Evolutionary conservation across 2,113 vertebrate species (phyloP), one percentile per base, ranked within the genome.

Genomic region (Carollia perspicillata): DNA sequence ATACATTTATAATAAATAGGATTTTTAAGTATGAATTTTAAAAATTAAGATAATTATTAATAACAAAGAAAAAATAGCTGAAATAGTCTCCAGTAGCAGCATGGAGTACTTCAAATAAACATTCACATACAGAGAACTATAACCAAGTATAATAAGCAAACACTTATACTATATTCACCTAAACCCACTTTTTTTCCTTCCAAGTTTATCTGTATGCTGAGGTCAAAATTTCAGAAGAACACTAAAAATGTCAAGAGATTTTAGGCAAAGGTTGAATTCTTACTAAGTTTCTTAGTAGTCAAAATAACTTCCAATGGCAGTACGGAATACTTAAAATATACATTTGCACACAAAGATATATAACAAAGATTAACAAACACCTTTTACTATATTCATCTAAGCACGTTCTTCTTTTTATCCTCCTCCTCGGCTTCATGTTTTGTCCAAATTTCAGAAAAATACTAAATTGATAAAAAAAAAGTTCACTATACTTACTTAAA

Each of bases 21-120:
- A 33, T 75, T 63, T 81, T 30, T 22, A 95, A 95, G 35, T 18
- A 78, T 33, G 44, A 86, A 78, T 6, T 23, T 81, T 9, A 84
- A 95, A 84, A 72, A 18, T 58, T 42, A 88, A 89, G 58, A 77
- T 66, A 85, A 93, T 87, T 92, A 71, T 23, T 90, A 79, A 16
- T 55, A 80, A 92, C 69, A 94, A 69, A 87, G 44, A 92, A 35
- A 94, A 95, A 95, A 68, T 78, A 90, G n/a, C 7, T 71, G 9
- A 91, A 79, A 72, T 1, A 74, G 53, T 85, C 42, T 88, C 42
- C 55, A 49, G 22, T 17, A 86, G 35, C 33, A 95, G 40, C 23
- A 85, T 87, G 5, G 40, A 77, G 30, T 42, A 75, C 23, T 63
- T 90, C 30, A 96, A 95, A 94, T 53, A 42, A 5, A 91, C 42